Evolutionary conservation across 2,797 vertebrate species (phyloP).

Genomic region (Scarus forsteni): DNA sequence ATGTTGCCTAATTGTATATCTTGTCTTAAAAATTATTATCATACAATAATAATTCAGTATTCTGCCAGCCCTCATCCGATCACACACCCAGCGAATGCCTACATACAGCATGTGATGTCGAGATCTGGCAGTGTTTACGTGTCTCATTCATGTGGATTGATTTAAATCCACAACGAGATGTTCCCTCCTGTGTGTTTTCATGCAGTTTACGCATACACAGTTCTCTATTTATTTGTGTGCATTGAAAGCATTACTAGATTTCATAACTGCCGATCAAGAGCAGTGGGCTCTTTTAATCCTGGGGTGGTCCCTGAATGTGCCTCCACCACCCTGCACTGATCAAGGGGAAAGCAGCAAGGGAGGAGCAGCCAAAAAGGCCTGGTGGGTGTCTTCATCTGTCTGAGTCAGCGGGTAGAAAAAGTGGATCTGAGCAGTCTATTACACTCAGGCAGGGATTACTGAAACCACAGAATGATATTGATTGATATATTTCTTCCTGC

Average conservation of each 20-base stretch:
- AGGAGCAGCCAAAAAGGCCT: constrained; percentile 41
- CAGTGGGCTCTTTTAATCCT: constrained; percentile 53
- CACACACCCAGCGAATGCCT: constrained; percentile 4
- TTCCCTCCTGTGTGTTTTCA: constrained; percentile 38
- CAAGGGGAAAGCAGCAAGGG: constrained; percentile 40
- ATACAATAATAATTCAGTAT: neutral
- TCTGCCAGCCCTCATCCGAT: neutral
- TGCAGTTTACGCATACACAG: constrained; percentile 46
- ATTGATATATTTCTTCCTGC: constrained; percentile 64
- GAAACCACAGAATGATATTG: constrained; percentile 63
- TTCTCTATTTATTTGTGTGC: constrained; percentile 40
- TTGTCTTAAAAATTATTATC: no score
- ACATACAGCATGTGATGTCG: constrained; percentile 16
- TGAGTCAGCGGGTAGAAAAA: constrained; percentile 58
- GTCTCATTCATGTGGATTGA: constrained; percentile 41
- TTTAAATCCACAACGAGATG: constrained; percentile 17
- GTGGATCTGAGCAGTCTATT: constrained; percentile 57
- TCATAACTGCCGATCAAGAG: constrained; percentile 64
- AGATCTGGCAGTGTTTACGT: constrained; percentile 11
- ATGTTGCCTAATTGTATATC: no score
- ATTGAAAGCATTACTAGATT: constrained; percentile 39
- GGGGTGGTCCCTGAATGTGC: constrained; percentile 74
- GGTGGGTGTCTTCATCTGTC: constrained; percentile 43
- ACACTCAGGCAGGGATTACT: constrained; percentile 57
- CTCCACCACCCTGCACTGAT: constrained; percentile 54